Evolutionary conservation across 2,797 vertebrate genomes (phyloP), one percentile per base, ranked within the genome.

Genomic region (Clarias platycephalus): DNA sequence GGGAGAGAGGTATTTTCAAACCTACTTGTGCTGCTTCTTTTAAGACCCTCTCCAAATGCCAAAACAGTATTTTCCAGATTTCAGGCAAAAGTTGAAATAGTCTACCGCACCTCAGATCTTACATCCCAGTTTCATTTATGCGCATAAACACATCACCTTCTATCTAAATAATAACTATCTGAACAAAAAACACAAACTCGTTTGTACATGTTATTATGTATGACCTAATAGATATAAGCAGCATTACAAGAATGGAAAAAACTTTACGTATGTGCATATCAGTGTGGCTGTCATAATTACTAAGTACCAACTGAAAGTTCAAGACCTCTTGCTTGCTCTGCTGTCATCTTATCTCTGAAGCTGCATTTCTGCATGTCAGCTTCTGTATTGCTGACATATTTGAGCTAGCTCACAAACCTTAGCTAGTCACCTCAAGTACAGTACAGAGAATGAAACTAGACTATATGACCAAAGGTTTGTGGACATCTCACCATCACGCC

Each of bases 191-290:
- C 4, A 70, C 66, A n/a, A 49, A 49, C 70, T 40, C 22, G 5
- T 24, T 71, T 1, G 0, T 55, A n/a, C 15, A 49, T 31, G 10
- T 55, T 20, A 31, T 55, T 55, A 49, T 16, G 6, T 16, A 72
- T 72, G 40, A 72, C 24, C 7, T n/a, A 49, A 72, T 26, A 5
- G 24, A 49, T 72, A 26, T 49, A 72, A 57, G 28, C 12, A 53
- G 16, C 71, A 75, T 75, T 22, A 57, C 8, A 75, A 75, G n/a
- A 75, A 75, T 55, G 22, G 13, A 44, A 55, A 74, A 26, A 72
- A 16, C n/a, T 20, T 57, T 10, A 10, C 22, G 3, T 20, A 10
- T 31, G 1, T 16, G 3, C 68, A 74, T 49, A 55, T 53, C 67
- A n/a, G 7, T 28, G 49, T 55, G n/a, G 20, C n/a, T 75, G 26